Evolutionary conservation across 2,888 invertebrate species (phyloP).

Genomic region (Altica lythri): DNA sequence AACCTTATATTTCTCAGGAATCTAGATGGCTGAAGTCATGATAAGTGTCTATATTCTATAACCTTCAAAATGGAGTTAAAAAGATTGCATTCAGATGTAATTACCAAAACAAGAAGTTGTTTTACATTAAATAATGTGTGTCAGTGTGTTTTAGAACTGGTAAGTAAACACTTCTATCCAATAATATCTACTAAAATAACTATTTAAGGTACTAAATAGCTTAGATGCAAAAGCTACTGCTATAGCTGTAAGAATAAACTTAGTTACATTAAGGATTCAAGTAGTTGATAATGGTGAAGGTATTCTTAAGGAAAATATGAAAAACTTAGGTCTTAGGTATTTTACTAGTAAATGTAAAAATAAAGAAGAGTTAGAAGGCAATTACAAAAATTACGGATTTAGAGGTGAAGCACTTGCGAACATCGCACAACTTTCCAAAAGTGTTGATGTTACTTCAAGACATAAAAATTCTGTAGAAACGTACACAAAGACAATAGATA

Average conservation of each 20-base stretch:
- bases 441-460: conserved; percentile 66
- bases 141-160: conserved; percentile 69
- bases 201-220: conserved; percentile 67
- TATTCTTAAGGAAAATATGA: conserved; percentile 62
- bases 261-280: conserved; percentile 66
- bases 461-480: conserved; percentile 58
- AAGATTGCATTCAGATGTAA: conserved; percentile 55
- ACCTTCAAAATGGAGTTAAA: conserved; percentile 48
- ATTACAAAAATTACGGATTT: conserved; percentile 66
- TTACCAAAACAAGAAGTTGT: conserved; percentile 63
- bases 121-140: conserved; percentile 62
- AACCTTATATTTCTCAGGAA: too few relatives aligned
- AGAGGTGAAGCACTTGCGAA: conserved; percentile 71
- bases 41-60: too few relatives aligned
- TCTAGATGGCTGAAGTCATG: too few relatives aligned
- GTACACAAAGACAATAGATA: conserved; percentile 60
- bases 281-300: conserved; percentile 80
- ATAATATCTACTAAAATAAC: background rate
- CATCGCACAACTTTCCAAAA: conserved; percentile 60
- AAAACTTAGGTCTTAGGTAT: conserved; percentile 64
- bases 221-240: conserved; percentile 72
- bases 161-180: conserved; percentile 48
- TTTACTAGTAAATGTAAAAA: conserved; percentile 68
- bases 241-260: conserved; percentile 70
- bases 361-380: conserved; percentile 60